phyloP scores from a whole-genome alignment of 35 echinoderm and acorn worm species.

The Lytechinus pictus region DNA sequence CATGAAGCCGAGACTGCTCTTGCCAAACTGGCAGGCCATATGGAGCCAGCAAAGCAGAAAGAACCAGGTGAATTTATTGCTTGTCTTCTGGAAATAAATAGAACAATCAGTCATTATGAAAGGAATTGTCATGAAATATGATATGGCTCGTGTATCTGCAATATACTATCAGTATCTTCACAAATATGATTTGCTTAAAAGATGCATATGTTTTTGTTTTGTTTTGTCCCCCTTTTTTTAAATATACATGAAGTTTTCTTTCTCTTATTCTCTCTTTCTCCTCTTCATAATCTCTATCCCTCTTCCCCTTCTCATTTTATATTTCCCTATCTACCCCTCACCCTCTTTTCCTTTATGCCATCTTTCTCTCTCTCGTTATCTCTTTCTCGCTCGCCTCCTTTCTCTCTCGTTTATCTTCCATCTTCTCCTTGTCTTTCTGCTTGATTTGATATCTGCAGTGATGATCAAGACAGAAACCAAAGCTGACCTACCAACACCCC shows the following conservation, averaged over 20 bases:
- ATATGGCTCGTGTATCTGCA: too few species aligned
- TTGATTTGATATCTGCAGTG: background rate
- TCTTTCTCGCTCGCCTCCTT: background rate
- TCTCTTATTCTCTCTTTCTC: background rate
- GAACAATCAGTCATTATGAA: background rate
- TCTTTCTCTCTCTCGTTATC: background rate
- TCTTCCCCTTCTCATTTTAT: too few species aligned
- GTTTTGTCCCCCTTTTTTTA: background rate
- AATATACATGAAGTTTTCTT: background rate
- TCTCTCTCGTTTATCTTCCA: background rate
- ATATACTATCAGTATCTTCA: too few species aligned
- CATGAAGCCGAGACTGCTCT: constrained; percentile 15
- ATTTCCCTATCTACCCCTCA: too few species aligned
- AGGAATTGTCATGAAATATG: too few species aligned
- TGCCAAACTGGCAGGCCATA: constrained; percentile 17
- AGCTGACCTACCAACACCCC: background rate
- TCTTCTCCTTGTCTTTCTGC: background rate
- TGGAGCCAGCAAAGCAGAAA: background rate
- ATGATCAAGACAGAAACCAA: background rate
- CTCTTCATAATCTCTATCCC: too few species aligned
- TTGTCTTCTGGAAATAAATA: background rate
- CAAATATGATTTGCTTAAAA: too few species aligned
- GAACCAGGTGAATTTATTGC: background rate
- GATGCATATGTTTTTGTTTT: too few species aligned
- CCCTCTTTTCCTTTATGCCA: background rate